Evolutionary conservation across 64 coral and sea anemone genomes (phyloP).

Genomic region (Cladopsammia gracilis): DNA sequence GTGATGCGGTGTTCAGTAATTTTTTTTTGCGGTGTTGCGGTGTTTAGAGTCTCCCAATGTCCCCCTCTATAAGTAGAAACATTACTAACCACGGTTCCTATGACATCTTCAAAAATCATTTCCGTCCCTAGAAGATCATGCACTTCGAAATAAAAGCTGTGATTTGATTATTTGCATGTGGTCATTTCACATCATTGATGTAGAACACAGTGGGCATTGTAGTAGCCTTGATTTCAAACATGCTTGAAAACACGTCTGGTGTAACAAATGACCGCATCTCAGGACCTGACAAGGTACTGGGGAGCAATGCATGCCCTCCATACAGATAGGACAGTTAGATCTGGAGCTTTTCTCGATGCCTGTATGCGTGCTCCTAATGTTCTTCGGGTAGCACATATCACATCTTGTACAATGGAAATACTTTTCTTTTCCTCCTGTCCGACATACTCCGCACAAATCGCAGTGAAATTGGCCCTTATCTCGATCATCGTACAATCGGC

Average conservation of each 20-base stretch:
- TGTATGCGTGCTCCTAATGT: constrained; percentile 65
- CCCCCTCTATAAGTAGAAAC: too few species aligned
- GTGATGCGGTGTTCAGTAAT: too few species aligned
- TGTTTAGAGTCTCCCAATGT: too few species aligned
- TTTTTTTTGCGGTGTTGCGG: too few species aligned
- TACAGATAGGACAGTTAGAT: constrained; percentile 93
- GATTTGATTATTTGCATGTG: too few species aligned
- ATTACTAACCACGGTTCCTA: too few species aligned
- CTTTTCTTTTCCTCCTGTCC: constrained; percentile 90
- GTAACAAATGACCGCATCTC: constrained; percentile 94
- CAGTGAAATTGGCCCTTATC: constrained; percentile 99
- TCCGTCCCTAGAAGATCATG: too few species aligned
- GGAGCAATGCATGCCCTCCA: constrained; percentile 85
- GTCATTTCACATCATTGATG: constrained; percentile 46
- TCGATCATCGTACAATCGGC: constrained; percentile 90
- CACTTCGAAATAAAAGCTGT: too few species aligned
- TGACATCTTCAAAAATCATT: too few species aligned
- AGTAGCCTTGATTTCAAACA: constrained; percentile 59
- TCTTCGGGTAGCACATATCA: constrained; percentile 88
- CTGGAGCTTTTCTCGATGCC: constrained; percentile 88
- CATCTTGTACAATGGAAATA: constrained; percentile 90
- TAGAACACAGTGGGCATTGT: constrained; percentile 81
- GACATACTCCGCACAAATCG: constrained; percentile 88
- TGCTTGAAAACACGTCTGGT: constrained; percentile 86
- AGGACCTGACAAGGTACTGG: constrained; percentile 88